These are phyloP conservation scores for Epinephelus lanceolatus DNA, from an alignment of 2,113 vertebrate genomes.

Conservation along the genomic window DNA sequence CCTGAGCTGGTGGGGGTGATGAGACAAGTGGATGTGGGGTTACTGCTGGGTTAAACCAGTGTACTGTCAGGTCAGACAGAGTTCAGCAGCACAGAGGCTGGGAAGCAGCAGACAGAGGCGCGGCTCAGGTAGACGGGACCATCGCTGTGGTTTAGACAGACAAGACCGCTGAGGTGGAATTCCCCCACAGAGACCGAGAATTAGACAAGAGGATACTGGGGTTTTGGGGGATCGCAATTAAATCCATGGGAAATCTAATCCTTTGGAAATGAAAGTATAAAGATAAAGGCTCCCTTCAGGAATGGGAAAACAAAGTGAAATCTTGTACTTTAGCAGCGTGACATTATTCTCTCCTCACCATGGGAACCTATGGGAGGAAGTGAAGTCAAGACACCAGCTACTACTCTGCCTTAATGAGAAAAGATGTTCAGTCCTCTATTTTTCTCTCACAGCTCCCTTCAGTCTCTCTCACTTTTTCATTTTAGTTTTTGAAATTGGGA, in stretches of 20 bases:
- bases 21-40: constrained; percentile 67
- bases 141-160: constrained; percentile 49
- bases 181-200: constrained; percentile 34
- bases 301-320: constrained; percentile 51
- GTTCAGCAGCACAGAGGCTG: constrained; percentile 63
- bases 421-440: not conserved
- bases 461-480: not conserved
- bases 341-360: constrained; percentile 31
- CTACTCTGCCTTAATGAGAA: constrained; percentile 25
- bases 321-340: constrained; percentile 36
- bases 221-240: constrained; percentile 50
- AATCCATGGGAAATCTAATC: constrained; percentile 65
- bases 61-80: constrained; percentile 72
- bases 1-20: constrained; percentile 42
- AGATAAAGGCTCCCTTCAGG: constrained; percentile 44
- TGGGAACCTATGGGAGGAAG: constrained; percentile 26
- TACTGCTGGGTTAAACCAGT: constrained; percentile 72
- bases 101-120: constrained; percentile 41
- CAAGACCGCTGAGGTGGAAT: constrained; percentile 50
- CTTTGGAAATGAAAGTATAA: constrained; percentile 64
- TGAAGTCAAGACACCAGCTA: not conserved
- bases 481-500: constrained; percentile 26
- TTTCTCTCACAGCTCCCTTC: constrained; percentile 7
- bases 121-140: constrained; percentile 48
- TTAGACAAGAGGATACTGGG: constrained; percentile 38